Evolutionary conservation across 1,140 invertebrate species (phyloP).

Genomic region (Planococcus citri): DNA sequence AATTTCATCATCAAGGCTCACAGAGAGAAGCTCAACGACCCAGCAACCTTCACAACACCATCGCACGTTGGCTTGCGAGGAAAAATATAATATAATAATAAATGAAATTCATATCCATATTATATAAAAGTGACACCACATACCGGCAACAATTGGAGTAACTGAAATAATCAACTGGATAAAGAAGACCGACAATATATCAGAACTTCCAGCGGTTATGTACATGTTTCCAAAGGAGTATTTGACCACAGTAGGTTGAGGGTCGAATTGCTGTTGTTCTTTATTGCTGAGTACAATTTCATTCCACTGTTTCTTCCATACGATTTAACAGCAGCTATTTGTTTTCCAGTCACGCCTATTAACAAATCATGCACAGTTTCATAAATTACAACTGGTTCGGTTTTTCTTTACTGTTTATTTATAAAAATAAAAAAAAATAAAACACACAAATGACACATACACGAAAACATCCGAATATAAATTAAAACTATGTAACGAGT

Average conservation of each 20-base stretch:
- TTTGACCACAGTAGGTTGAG: neutral
- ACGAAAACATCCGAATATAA: no score
- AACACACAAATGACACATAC: no score
- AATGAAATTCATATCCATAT: no score
- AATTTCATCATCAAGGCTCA: no score
- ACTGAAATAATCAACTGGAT: slow-evolving; percentile 10
- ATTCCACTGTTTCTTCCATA: slow-evolving; percentile 10
- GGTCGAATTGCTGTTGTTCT: slow-evolving; percentile 12
- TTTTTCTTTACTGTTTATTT: neutral
- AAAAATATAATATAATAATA: no score
- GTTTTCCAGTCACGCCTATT: slow-evolving; percentile 6
- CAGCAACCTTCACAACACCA: no score
- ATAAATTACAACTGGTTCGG: neutral
- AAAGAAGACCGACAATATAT: neutral
- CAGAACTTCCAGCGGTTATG: neutral
- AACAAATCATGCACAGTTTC: slow-evolving; percentile 6
- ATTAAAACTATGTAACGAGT: no score
- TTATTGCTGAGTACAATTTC: neutral
- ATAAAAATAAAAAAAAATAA: no score
- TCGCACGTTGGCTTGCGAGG: no score
- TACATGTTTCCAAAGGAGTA: neutral
- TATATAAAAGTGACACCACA: neutral
- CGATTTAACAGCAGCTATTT: neutral
- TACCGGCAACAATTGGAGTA: slow-evolving; percentile 1
- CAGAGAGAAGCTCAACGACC: no score